phyloP scores from a whole-genome alignment of 2,113 vertebrate species.

The Telmatochromis sp. region DNA sequence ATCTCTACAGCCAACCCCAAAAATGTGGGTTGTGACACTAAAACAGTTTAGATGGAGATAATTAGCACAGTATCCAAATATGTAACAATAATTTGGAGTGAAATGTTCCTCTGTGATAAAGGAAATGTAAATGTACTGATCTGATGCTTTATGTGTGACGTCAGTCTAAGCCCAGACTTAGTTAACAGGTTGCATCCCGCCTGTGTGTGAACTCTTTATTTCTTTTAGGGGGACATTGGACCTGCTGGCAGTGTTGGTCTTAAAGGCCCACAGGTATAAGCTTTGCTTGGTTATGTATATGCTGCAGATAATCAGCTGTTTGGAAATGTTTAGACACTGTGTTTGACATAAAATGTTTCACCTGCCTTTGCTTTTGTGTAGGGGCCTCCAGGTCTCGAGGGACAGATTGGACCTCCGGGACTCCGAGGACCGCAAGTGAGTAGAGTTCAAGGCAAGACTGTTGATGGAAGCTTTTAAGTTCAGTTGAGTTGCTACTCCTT shows the following conservation, averaged over 20 bases:
- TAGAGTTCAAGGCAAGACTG: neutral
- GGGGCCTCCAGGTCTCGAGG: constrained; percentile 80
- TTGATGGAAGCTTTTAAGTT: neutral
- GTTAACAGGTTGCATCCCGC: neutral
- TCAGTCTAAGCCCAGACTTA: neutral
- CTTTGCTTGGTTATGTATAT: neutral
- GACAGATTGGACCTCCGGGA: constrained; percentile 71
- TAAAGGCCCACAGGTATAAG: constrained; percentile 73
- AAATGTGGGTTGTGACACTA: neutral
- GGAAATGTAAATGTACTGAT: neutral
- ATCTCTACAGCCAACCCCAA: neutral
- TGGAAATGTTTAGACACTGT: neutral
- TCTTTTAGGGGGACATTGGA: constrained; percentile 77
- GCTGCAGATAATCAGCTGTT: neutral
- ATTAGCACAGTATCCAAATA: neutral
- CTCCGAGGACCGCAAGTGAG: constrained; percentile 74
- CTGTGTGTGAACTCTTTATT: neutral
- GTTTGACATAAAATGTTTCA: neutral
- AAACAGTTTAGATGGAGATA: neutral
- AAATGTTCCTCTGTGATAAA: neutral
- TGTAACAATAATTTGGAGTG: neutral
- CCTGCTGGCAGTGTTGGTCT: constrained; percentile 69
- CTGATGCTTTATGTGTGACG: neutral
- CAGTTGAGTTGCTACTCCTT: neutral
- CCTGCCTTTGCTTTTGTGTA: constrained; percentile 31